Evolutionary conservation across 2,113 vertebrate species (phyloP).

Genomic region (Hucho hucho): DNA sequence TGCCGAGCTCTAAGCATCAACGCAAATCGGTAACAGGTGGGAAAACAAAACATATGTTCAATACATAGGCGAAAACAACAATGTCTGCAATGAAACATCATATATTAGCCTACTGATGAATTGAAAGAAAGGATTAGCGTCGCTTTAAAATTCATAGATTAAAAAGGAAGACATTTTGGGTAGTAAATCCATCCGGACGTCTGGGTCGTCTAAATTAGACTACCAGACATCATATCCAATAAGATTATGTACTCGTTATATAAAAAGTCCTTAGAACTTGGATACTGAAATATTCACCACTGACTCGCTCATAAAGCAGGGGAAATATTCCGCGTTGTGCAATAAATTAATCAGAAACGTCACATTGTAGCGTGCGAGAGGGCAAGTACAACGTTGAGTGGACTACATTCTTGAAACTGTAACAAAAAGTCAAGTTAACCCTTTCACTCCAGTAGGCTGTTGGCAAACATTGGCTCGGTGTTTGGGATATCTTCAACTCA

Average conservation of each 20-base stretch:
- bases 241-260: not conserved
- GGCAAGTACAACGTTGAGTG: constrained; percentile 47
- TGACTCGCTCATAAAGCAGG: constrained; percentile 10
- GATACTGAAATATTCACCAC: not conserved
- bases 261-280: not conserved
- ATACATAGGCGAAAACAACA: not conserved
- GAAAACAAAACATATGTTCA: not conserved
- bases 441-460: constrained; percentile 62
- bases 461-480: constrained; percentile 57
- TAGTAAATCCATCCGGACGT: not conserved
- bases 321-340: constrained; percentile 62
- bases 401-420: constrained; percentile 60
- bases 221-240: not conserved
- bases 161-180: constrained; percentile 8
- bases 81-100: not conserved
- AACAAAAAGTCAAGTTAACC: constrained; percentile 74
- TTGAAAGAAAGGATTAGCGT: not conserved
- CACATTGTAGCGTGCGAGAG: constrained; percentile 68
- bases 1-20: not conserved
- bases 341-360: constrained; percentile 68
- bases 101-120: not conserved
- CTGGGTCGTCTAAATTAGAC: not conserved
- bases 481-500: constrained; percentile 52
- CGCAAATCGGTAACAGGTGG: not conserved
- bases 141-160: not conserved